Base-by-base conservation (phyloP, 2,113 vertebrate genomes). In the Haemorhous mexicanus region DNA sequence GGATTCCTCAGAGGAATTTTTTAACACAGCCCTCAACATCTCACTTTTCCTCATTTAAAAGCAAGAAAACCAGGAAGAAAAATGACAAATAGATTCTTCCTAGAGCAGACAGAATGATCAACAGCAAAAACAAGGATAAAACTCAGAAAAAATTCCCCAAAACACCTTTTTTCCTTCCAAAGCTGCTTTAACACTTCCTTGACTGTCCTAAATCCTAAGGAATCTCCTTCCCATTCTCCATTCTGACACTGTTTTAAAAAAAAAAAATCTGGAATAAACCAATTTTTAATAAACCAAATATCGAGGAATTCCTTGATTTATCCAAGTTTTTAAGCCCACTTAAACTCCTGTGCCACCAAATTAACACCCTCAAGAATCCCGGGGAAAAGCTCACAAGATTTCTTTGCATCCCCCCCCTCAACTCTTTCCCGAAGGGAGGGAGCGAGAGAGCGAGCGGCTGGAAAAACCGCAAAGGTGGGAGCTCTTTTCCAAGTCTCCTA, bases 381-480 rank as follows among this genome's bases (percentile, higher is more conserved):
- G 0, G 28, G 28, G 20, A 53, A 62, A 78, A 62, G 5, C 64
- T 62, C n/a, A 47, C 19, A 7, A 62, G 17, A 44, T 4, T 24
- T 50, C 16, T 66, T 52, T 9, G 7, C 61, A 19, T 23, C 39
- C 17, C 37, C 7, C 7, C 0, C 11, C 16, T 10, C 16, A 3
- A 17, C 37, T 77, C 55, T 8, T 87, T 13, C 10, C 58, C 0
- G 1, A 44, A 30, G 17, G 33, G 33, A 50, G 17, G 35, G 35
- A 50, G 19, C 33, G 35, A 55, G 7, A 20, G 18, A 58, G 43
- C 0, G 2, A 14, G 23, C 1, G 0, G 35, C 30, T 15, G 16
- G 19, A 72, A 89, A 62, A 73, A 11, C 23, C 13, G 11, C 39
- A 5, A 27, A 47, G 47, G 84, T 78, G 4, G 79, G 87, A 94